These are phyloP conservation scores for Scleropages formosus DNA, from an alignment of 2,797 vertebrate genomes.

Conservation along the genomic window DNA sequence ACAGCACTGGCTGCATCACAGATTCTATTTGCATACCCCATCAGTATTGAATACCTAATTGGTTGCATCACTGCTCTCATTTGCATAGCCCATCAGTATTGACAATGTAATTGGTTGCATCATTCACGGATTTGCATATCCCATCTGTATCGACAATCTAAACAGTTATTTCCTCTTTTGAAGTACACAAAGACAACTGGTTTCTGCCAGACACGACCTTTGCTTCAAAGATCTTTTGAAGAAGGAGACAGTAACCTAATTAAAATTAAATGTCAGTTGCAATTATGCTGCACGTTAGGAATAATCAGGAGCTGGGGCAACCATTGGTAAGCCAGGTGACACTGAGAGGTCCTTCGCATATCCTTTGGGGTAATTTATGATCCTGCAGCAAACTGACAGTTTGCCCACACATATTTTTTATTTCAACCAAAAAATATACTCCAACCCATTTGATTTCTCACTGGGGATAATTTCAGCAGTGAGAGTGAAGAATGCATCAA, in stretches of 20 bases:
- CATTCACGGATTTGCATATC: conserved; percentile 24
- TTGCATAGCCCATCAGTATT: conserved; percentile 43
- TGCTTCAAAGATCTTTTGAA: conserved; percentile 60
- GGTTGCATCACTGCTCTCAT: conserved; percentile 33
- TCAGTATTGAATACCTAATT: conserved; percentile 44
- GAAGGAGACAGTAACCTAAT: conserved; percentile 71
- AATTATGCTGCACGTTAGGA: conserved; percentile 67
- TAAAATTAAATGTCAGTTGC: conserved; percentile 77
- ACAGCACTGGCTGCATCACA: conserved; percentile 43
- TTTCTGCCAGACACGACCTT: conserved; percentile 70
- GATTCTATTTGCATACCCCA: conserved; percentile 37
- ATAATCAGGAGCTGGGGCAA: conserved; percentile 51
- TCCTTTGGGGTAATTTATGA: conserved; percentile 44
- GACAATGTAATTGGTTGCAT: conserved; percentile 32
- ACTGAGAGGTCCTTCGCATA: conserved; percentile 46
- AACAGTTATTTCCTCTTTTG: conserved; percentile 40
- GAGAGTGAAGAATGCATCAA: conserved; percentile 50
- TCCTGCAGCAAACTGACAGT: conserved; percentile 33
- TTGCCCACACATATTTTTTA: conserved; percentile 8
- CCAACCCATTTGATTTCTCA: conserved; percentile 43
- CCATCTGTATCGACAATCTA: conserved; percentile 45
- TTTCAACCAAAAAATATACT: conserved; percentile 49
- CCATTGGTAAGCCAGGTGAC: conserved; percentile 42
- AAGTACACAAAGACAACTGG: conserved; percentile 51
- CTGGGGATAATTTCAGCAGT: too few species aligned